Conservation (phyloP, 2,888 invertebrate genomes). For the Athripsodes cinereus region DNA sequence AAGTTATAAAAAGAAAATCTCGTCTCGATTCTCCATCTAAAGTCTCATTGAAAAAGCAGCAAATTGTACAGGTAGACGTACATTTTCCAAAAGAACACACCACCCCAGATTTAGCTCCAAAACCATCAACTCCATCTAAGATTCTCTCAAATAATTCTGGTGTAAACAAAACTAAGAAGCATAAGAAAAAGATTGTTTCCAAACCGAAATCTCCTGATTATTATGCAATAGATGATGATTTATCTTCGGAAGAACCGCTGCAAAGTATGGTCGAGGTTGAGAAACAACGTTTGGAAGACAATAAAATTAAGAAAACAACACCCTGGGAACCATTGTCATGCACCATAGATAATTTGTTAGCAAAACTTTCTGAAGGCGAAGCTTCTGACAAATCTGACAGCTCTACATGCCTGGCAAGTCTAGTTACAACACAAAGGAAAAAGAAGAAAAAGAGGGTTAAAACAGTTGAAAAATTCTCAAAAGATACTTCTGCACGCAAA, state of each 20-base stretch:
- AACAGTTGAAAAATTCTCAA: background rate
- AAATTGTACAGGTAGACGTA: background rate
- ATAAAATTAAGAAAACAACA: too few relatives aligned
- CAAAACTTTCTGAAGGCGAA: background rate
- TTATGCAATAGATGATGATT: background rate
- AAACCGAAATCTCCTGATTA: background rate
- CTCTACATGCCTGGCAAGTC: background rate
- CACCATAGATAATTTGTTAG: too few relatives aligned
- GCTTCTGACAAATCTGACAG: background rate
- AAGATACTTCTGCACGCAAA: background rate
- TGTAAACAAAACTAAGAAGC: background rate
- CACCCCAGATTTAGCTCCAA: too few relatives aligned
- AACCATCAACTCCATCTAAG: background rate
- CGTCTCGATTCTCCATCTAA: background rate
- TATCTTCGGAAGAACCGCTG: background rate
- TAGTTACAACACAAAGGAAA: background rate
- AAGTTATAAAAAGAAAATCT: background rate
- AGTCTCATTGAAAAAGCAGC: background rate
- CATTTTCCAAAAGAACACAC: background rate
- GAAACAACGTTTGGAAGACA: too few relatives aligned
- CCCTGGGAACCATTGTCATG: too few relatives aligned
- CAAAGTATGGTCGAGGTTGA: background rate
- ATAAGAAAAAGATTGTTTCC: background rate
- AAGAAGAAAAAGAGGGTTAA: background rate
- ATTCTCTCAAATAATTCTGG: background rate